Percentiles rank a stretch among this genome's conserved stretches.
phyloP scores from a whole-genome alignment of 2,113 vertebrate genomes.

The Oreochromis spilurus region DNA sequence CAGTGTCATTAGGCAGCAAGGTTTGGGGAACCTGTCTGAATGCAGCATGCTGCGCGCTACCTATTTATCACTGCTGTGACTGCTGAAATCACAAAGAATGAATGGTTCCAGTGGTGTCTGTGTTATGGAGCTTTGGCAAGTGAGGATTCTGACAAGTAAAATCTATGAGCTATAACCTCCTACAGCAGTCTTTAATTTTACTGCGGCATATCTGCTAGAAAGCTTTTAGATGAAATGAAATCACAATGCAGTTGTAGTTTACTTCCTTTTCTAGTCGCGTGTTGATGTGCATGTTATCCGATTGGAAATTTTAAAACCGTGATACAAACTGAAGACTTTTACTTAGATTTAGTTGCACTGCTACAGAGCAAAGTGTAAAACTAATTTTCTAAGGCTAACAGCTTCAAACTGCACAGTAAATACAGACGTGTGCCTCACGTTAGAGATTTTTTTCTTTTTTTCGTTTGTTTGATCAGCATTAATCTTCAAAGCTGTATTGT shows the following conservation, averaged over 20 bases:
- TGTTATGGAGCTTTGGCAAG: not conserved
- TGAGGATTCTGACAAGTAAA: not conserved
- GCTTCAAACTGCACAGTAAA: not conserved
- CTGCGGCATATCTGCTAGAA: not conserved
- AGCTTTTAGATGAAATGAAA: not conserved
- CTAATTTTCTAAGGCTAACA: slow-evolving; percentile 15
- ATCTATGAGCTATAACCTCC: slow-evolving; percentile 15
- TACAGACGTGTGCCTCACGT: not conserved
- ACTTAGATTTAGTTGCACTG: not conserved
- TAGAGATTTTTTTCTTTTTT: not conserved
- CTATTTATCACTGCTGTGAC: slow-evolving; percentile 46
- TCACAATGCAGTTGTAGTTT: not conserved
- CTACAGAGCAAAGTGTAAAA: slow-evolving; percentile 29
- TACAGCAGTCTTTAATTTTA: not conserved
- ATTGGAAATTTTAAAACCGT: not conserved
- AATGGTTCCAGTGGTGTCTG: not conserved
- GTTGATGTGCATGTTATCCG: not conserved
- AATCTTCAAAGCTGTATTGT: not conserved
- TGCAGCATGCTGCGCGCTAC: not conserved
- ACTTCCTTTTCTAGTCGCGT: not conserved
- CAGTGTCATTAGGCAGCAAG: slow-evolving; percentile 53
- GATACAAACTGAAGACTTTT: not conserved
- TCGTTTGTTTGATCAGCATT: slow-evolving; percentile 5
- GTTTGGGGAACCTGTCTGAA: slow-evolving; percentile 37
- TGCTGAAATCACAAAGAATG: slow-evolving; percentile 4